A percentile compares a stretch with the other conserved stretches of the same genome.
Evolutionary conservation across 2,888 invertebrate species (phyloP).

Genomic region (Dendrolimus pini): DNA sequence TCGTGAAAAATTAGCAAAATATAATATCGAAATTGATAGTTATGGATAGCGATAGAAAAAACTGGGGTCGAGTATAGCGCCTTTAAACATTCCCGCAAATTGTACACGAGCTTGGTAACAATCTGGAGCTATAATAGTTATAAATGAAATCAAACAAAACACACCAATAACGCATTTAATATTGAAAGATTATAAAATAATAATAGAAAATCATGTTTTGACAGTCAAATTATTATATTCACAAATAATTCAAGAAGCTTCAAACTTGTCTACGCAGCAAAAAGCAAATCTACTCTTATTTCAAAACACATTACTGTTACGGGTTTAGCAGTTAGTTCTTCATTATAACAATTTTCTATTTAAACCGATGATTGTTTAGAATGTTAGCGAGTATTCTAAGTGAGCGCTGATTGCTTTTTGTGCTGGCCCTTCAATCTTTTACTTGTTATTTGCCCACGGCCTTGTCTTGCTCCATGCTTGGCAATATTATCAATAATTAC

Average conservation of each 20-base stretch:
- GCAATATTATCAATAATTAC: neutral
- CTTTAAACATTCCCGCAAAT: too few species aligned
- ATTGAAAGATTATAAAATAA: too few species aligned
- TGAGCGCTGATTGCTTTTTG: neutral
- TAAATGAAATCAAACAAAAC: too few species aligned
- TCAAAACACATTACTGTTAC: neutral
- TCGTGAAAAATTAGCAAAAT: too few species aligned
- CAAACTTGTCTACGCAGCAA: neutral
- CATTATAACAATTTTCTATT: constrained; percentile 1
- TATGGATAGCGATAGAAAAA: too few species aligned
- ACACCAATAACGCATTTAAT: too few species aligned
- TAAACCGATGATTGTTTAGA: neutral
- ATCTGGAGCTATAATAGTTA: too few species aligned
- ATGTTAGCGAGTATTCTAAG: neutral
- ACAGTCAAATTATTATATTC: neutral
- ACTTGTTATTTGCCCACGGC: neutral
- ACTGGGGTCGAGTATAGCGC: too few species aligned
- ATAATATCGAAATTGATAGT: too few species aligned
- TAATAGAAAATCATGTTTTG: neutral
- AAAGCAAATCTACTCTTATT: neutral
- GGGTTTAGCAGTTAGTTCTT: neutral
- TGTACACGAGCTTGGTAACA: too few species aligned
- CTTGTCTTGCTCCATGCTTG: neutral
- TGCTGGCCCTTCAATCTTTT: neutral
- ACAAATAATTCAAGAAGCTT: too few species aligned